A percentile compares a stretch with the other conserved stretches of the same genome.
phyloP scores from a whole-genome alignment of 2,888 invertebrate genomes.

The Phrixothrix hirtus region DNA sequence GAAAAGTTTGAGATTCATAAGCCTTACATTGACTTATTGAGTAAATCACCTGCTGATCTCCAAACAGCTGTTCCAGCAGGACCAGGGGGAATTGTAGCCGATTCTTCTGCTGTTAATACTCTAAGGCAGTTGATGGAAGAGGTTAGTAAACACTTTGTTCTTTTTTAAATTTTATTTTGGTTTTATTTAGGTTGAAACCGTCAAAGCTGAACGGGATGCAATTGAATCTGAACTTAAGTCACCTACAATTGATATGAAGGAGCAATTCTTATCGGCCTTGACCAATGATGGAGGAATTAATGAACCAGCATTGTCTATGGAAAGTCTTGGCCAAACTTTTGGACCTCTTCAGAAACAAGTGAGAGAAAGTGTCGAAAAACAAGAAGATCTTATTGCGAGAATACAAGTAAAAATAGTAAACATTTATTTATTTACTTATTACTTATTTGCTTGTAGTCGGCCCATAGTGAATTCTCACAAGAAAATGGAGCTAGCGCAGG shows the following conservation, averaged over 20 bases:
- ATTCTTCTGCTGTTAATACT: slow-evolving; percentile 65
- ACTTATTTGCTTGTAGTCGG: slow-evolving; percentile 50
- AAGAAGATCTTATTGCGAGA: slow-evolving; percentile 69
- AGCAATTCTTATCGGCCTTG: slow-evolving; percentile 74
- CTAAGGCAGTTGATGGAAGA: slow-evolving; percentile 80
- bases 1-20: slow-evolving; percentile 82
- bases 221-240: slow-evolving; percentile 86
- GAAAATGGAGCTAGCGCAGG: slow-evolving; percentile 68
- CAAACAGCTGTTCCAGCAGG: slow-evolving; percentile 72
- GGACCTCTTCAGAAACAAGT: slow-evolving; percentile 79
- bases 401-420: slow-evolving; percentile 61
- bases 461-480: slow-evolving; percentile 64
- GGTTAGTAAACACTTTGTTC: slow-evolving; percentile 51
- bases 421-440: slow-evolving; percentile 1
- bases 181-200: slow-evolving; percentile 69
- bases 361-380: slow-evolving; percentile 72
- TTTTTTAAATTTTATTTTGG: slow-evolving; percentile 5
- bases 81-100: slow-evolving; percentile 58
- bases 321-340: slow-evolving; percentile 73
- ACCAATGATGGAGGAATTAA: slow-evolving; percentile 77
- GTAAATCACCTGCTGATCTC: slow-evolving; percentile 72
- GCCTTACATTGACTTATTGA: slow-evolving; percentile 80
- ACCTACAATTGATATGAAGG: slow-evolving; percentile 79
- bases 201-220: slow-evolving; percentile 87
- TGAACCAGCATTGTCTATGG: slow-evolving; percentile 73